Base-by-base conservation (phyloP, 2,113 vertebrate genomes). In the Sporophila hypoxantha region DNA sequence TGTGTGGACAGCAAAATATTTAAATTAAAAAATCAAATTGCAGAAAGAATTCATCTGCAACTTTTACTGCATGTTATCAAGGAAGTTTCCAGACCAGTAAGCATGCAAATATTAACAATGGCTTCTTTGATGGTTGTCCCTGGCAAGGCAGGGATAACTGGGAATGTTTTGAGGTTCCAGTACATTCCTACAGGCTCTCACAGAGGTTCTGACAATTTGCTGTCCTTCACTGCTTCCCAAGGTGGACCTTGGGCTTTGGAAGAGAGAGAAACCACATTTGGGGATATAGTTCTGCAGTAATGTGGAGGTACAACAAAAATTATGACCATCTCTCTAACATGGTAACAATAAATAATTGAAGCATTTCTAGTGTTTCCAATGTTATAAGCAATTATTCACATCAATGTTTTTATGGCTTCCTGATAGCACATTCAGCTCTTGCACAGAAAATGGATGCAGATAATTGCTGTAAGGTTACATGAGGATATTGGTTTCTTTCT, bases 51-150 rank as follows among this genome's bases (percentile, higher is more conserved):
- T 75, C 0, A 57, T 60, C n/a, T 52, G 32, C 78, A 71, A 9
- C 22, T 3, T 0, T 32, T 64, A 74, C 26, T 18, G 22, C 16
- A 36, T 2, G 11, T 41, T n/a, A 18, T 20, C 3, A 4, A 61
- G 61, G 29, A 81, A 70, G 5, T 37, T 92, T 75, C 66, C 57
- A 75, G 52, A 56, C 9, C 49, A 75, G 30, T 2, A 23, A 50
- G 30, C 23, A 23, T 3, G 3, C 15, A 32, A 44, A 8, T 9
- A 36, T 10, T 29, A 64, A 12, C 25, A n/a, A 11, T 29, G 36
- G 14, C 18, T 50, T 30, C 25, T 69, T 65, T 49, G 36, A 11
- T 2, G 17, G 3, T 37, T 17, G 25, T 25, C 19, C 44, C 41
- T 42, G 21, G 53, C 47, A 67, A 60, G 36, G 55, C 67, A 61